Conservation (phyloP, 2,888 invertebrate species). For the Netelia virgata region DNA sequence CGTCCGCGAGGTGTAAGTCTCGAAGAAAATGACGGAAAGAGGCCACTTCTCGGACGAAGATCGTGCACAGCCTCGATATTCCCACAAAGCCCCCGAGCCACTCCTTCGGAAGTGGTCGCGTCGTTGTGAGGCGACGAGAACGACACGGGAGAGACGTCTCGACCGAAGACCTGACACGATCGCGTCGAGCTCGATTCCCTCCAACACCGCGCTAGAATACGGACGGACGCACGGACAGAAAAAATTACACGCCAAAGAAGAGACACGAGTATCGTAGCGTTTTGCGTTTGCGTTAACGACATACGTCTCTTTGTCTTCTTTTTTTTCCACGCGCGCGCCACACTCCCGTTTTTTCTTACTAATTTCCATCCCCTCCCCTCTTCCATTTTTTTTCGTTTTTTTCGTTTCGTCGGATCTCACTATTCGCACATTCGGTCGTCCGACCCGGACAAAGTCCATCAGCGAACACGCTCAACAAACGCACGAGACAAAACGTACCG, state of each 20-base stretch:
- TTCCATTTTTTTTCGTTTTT: constrained; percentile 21
- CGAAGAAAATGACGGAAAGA: constrained; percentile 7
- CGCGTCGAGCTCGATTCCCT: constrained; percentile 47
- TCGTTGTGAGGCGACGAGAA: constrained; percentile 38
- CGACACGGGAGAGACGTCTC: constrained; percentile 56
- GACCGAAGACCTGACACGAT: constrained; percentile 41
- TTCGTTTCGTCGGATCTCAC: background rate
- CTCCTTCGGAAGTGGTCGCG: constrained; percentile 65
- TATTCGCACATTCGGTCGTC: background rate
- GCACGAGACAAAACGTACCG: background rate
- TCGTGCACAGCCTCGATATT: constrained; percentile 53
- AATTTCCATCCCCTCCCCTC: background rate
- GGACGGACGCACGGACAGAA: background rate
- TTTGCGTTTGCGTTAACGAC: constrained; percentile 28
- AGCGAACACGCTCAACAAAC: constrained; percentile 7
- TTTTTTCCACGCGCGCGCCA: constrained; percentile 32
- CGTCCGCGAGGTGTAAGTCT: background rate
- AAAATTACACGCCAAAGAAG: background rate
- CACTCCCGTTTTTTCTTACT: background rate
- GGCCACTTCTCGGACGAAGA: constrained; percentile 30
- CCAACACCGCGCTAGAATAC: background rate
- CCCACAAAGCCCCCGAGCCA: constrained; percentile 59
- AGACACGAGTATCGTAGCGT: constrained; percentile 25
- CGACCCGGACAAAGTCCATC: constrained; percentile 37
- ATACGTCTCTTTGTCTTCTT: constrained; percentile 32